Evolutionary conservation across 2,888 invertebrate genomes (phyloP).

Genomic region (Leptopterna dolabrata): DNA sequence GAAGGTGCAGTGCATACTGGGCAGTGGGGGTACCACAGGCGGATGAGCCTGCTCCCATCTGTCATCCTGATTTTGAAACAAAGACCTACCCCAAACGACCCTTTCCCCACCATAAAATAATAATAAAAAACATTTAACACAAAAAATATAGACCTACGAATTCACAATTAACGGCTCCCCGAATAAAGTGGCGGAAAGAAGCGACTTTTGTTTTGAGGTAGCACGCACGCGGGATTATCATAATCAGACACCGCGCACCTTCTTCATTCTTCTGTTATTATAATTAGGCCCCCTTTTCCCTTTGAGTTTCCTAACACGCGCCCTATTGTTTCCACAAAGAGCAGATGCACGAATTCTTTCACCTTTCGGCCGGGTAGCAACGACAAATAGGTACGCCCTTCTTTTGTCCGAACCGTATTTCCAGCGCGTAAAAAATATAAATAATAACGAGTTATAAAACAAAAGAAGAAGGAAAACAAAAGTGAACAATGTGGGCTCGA

Average conservation of each 20-base stretch:
- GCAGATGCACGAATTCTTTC: slow-evolving; percentile 7
- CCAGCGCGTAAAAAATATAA: neutral
- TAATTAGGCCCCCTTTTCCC: neutral
- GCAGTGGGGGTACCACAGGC: neutral
- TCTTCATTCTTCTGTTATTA: slow-evolving; percentile 11
- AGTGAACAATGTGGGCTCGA: neutral
- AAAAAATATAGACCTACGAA: neutral
- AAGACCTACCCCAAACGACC: neutral
- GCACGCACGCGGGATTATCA: slow-evolving; percentile 5
- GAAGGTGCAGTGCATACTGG: neutral
- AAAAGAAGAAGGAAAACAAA: neutral
- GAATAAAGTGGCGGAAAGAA: neutral
- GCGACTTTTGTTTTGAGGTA: neutral
- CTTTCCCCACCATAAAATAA: neutral
- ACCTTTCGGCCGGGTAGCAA: neutral
- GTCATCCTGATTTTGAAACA: neutral
- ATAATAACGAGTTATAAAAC: neutral
- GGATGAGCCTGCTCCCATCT: neutral
- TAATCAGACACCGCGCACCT: neutral
- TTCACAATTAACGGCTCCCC: slow-evolving; percentile 9
- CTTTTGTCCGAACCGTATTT: neutral
- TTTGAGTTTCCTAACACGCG: neutral
- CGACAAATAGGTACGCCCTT: neutral
- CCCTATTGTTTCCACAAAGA: neutral
- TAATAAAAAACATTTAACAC: neutral